These are phyloP conservation scores for Coboldia fuscipes DNA, from an alignment of 1,140 invertebrate genomes.

Conservation along the genomic window DNA sequence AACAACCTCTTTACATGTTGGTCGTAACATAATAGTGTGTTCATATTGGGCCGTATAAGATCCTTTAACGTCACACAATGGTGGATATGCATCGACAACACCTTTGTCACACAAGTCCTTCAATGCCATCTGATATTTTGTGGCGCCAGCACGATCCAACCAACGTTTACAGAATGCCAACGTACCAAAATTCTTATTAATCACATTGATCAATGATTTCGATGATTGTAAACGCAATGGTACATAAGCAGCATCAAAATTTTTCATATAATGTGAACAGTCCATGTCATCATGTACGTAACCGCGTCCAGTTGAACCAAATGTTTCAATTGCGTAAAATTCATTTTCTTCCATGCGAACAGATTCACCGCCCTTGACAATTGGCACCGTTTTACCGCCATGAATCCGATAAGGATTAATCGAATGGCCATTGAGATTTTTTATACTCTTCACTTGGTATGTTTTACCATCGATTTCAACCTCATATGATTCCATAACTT, in stretches of 20 bases:
- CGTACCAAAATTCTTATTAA: slow-evolving; percentile 96
- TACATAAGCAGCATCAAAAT: slow-evolving; percentile 85
- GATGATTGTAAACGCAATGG: slow-evolving; percentile 79
- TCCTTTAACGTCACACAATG: slow-evolving; percentile 92
- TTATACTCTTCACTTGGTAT: slow-evolving; percentile 91
- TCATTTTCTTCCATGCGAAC: slow-evolving; percentile 98
- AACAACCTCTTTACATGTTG: slow-evolving; percentile 96
- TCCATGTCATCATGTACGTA: slow-evolving; percentile 98
- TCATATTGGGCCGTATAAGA: slow-evolving; percentile 99
- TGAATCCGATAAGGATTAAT: slow-evolving; percentile 96
- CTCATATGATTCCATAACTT: slow-evolving; percentile 99
- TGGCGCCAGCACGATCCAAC: slow-evolving; percentile 90
- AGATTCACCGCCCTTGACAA: slow-evolving; percentile 95
- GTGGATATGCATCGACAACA: slow-evolving; percentile 93
- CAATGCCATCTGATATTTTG: slow-evolving; percentile 94
- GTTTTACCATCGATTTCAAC: slow-evolving; percentile 93
- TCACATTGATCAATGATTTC: slow-evolving; percentile 79
- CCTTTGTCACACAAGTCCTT: slow-evolving; percentile 96
- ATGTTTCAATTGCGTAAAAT: slow-evolving; percentile 99
- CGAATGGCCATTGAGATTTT: slow-evolving; percentile 96
- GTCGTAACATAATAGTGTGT: slow-evolving; percentile 91
- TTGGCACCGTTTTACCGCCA: slow-evolving; percentile 97
- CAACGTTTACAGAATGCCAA: slow-evolving; percentile 97
- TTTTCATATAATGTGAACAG: slow-evolving; percentile 99
- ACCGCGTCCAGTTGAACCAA: slow-evolving; percentile 94